Base-by-base conservation (phyloP, 2,113 vertebrate genomes). In the Castor canadensis region DNA sequence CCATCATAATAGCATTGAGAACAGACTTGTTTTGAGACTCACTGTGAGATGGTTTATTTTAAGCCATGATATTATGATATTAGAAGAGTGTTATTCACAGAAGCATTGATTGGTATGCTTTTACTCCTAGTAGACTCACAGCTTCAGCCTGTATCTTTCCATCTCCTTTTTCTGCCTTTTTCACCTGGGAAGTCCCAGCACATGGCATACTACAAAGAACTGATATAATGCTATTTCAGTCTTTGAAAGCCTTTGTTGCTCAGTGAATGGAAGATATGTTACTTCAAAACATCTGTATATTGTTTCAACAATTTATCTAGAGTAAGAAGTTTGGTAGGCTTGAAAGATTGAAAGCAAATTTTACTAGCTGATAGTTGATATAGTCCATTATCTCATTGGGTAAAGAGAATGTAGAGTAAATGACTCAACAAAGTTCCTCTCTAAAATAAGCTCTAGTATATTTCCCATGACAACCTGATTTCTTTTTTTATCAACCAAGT, bases 41-140 rank as follows among this genome's bases (percentile, higher is more conserved):
- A 60, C 10, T 66, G 58, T 83, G 43, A 10, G 35, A 58, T 35
- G 45, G 52, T 60, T 89, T 88, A 86, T 88, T 93, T 95, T 95
- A 87, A 93, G 49, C 30, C n/a, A 86, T 45, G 43, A 54, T 79
- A 71, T 60, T 92, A 40, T 86, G 35, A 45, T 91, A 85, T 76
- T 85, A 95, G 54, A 54, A 91, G 17, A 28, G 38, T 75, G 43
- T 82, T 89, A 89, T 82, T 94, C 87, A 87, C 19, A 64, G 9
- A 62, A 8, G 6, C 32, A 81, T 52, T 87, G 95, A 87, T 87
- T 79, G 76, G 91, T 67, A 84, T 45, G 60, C 4, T 40, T 89
- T 72, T 94, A 45, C n/a, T 93, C n/a, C 52, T 66, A 26, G 84
- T 35, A 96, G 26, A 45, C 79, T 64, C 90, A 92, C 93, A 91